Percentiles rank a stretch among this genome's conserved stretches.
phyloP scores from a whole-genome alignment of 2,113 vertebrate species.

The Aplodontia rufa region DNA sequence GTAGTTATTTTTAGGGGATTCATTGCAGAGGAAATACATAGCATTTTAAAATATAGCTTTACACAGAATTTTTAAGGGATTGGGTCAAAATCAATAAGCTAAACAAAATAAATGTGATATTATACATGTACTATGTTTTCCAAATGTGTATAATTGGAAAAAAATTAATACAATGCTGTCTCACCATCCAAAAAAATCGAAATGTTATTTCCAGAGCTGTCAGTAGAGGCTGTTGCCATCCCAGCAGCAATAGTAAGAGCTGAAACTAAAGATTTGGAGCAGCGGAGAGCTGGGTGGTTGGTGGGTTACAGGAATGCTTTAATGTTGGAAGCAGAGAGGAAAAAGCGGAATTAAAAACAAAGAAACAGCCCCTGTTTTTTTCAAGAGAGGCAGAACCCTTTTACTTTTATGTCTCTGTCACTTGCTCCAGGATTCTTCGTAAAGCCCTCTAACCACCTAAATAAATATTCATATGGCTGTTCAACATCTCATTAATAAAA shows the following conservation, averaged over 20 bases:
- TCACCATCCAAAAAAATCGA: neutral
- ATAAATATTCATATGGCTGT: constrained; percentile 80
- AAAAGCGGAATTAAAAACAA: constrained; percentile 82
- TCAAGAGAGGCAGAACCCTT: constrained; percentile 79
- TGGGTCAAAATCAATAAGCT: constrained; percentile 27
- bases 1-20: neutral
- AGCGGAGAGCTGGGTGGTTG: constrained; percentile 68
- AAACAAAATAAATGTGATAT: neutral
- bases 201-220: constrained; percentile 2
- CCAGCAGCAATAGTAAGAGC: neutral
- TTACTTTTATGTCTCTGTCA: constrained; percentile 81
- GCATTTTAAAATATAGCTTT: neutral
- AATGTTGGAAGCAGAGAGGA: constrained; percentile 77
- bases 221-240: neutral
- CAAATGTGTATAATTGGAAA: neutral
- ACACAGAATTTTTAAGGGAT: constrained; percentile 8
- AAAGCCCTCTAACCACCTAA: constrained; percentile 81
- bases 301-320: constrained; percentile 76
- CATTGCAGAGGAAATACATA: neutral
- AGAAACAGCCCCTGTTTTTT: constrained; percentile 65
- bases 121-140: neutral
- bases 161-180: neutral
- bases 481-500: constrained; percentile 84
- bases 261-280: constrained; percentile 49
- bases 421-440: constrained; percentile 77